Evolutionary conservation across 2,888 invertebrate species (phyloP), one percentile per base, ranked within the genome.

Genomic region (Amiota communis): DNA sequence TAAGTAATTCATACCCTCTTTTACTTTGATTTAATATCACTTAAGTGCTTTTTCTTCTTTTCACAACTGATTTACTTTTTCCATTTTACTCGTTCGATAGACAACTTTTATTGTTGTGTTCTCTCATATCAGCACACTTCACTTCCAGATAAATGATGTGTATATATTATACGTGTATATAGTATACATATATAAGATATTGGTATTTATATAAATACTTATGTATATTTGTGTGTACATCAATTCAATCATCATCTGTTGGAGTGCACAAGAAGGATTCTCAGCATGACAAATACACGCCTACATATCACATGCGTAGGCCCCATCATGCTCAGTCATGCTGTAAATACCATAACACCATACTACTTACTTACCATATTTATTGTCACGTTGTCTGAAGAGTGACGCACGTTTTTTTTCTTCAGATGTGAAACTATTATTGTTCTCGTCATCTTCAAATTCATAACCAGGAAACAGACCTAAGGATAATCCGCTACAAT

Each of bases 301-400:
- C 6, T 6, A n/a, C 36, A 6, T 36, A 36, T 75, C 72, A 56
- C 61, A n/a, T 4, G 20, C 69, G 36, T 36, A 36, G 36, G 36
- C 36, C 36, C 36, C 36, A 36, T 6, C 36, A 36, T 36, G 36
- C 6, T 36, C 36, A 36, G 3, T 36, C 4, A 6, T 36, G 6
- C 36, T 6, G 3, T 36, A 2, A 36, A 0, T 6, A 36, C 36
- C 36, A 36, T 36, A 23, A 23, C 3, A 23, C 23, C 59, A 61
- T 46, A 67, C 56, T 47, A 10, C 72, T 17, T 74, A 86, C 88
- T 87, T 85, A 89, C 89, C 89, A 77, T 85, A 87, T 76, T 87
- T 86, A 78, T 85, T 87, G 73, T 88, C 87, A 78, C 90, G 86
- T 80, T 90, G 89, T 72, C 89, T 87, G 81, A 89, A 90, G 72